Conservation (phyloP, 2,888 invertebrate species). For the Pollenia labialis region DNA sequence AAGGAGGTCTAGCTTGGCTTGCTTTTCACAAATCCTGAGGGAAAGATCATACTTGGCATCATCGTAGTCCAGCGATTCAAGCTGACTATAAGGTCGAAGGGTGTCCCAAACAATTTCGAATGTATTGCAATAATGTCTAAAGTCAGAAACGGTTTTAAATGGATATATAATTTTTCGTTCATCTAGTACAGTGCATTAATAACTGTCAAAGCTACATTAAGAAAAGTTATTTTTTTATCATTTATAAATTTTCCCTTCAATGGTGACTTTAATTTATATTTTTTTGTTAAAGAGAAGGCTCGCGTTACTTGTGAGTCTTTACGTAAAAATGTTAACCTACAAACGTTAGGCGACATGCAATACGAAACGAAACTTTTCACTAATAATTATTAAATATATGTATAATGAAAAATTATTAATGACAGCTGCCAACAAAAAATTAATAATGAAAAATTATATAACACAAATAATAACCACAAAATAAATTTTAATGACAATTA, state of each 20-base stretch:
- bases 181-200: too few relatives aligned
- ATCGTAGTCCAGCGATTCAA: too few relatives aligned
- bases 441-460: conserved; percentile 60
- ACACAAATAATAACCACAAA: conserved; percentile 22
- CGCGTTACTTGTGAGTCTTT: neutral
- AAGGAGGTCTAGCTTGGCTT: too few relatives aligned
- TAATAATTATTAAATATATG: conserved; percentile 46
- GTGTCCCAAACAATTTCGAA: too few relatives aligned
- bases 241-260: neutral
- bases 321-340: neutral
- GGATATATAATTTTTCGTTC: too few relatives aligned
- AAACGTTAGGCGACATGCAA: conserved; percentile 35
- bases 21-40: too few relatives aligned
- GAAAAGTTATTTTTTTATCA: neutral
- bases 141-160: too few relatives aligned
- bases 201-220: too few relatives aligned
- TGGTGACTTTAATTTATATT: conserved; percentile 12
- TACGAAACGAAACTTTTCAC: conserved; percentile 17
- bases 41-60: too few relatives aligned
- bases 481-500: conserved; percentile 56
- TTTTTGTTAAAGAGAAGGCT: conserved; percentile 1
- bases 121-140: too few relatives aligned
- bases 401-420: conserved; percentile 64
- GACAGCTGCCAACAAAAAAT: conserved; percentile 69
- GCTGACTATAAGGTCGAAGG: too few relatives aligned